These are phyloP conservation scores for Agapostemon virescens DNA, from an alignment of 2,888 invertebrate species.

Conservation along the genomic window DNA sequence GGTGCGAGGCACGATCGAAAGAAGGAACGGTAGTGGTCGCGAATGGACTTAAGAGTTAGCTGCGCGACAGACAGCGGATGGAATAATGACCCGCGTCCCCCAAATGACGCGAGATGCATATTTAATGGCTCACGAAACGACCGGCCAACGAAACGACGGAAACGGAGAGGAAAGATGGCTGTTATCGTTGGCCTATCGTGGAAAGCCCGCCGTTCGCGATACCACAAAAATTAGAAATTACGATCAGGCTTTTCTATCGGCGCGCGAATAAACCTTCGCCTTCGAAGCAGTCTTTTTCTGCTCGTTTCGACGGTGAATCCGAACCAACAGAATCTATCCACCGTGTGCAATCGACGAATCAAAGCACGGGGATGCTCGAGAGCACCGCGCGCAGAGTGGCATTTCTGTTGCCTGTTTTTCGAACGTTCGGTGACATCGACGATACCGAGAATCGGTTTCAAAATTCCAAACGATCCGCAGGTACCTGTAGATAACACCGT, in stretches of 20 bases:
- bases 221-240: neutral
- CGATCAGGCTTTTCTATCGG: too few relatives aligned
- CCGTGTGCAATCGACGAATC: too few relatives aligned
- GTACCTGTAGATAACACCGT: neutral
- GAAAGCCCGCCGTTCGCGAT: neutral
- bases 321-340: too few relatives aligned
- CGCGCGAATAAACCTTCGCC: too few relatives aligned
- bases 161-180: constrained; percentile 12
- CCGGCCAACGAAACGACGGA: constrained; percentile 41
- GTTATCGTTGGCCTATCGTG: constrained; percentile 3
- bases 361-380: too few relatives aligned
- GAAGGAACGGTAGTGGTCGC: constrained; percentile 43
- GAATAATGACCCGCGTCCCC: constrained; percentile 76
- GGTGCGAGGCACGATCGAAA: constrained; percentile 47
- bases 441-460: neutral
- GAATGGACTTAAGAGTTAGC: constrained; percentile 59
- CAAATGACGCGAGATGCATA: constrained; percentile 77
- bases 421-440: neutral
- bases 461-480: neutral
- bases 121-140: constrained; percentile 68
- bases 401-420: too few relatives aligned
- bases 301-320: too few relatives aligned
- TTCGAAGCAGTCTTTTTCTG: too few relatives aligned
- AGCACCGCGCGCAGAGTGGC: too few relatives aligned
- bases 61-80: constrained; percentile 71